Base-by-base conservation (phyloP, 2,797 vertebrate species). In the Cyclopterus lumpus region DNA sequence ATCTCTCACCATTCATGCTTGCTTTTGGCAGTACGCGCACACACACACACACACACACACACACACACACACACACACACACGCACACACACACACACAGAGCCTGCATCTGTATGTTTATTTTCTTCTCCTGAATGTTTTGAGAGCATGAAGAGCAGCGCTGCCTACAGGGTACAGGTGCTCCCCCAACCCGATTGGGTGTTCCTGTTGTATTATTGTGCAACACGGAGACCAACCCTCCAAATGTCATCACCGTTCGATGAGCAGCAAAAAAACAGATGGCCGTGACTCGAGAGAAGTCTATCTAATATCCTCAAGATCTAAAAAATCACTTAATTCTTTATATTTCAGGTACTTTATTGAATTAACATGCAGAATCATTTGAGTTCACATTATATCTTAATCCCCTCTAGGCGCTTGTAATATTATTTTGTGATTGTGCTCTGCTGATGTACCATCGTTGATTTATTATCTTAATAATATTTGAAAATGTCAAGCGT, bases 221-320 rank as follows among this genome's bases (percentile, higher is more conserved):
- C 76, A 79, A 83, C 80, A 86, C 65, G 78, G 82, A 86, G 81
- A 85, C 81, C 74, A 72, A 80, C 86, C 82, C 79, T 89, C 84
- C 78, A 92, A 91, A 93, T 93, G 92, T 93, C 92, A 91, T 91
- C 91, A 84, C 86, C 85, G 84, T 84, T 89, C 91, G 88, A 81
- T 90, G 87, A 92, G 80, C 81, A 91, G 83, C 90, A 92, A 92
- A 94, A 91, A 91, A 82, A 80, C 73, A 80, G 86, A 90, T 80
- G 85, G 83, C 85, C 82, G 85, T 88, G 89, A 86, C 85, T 75
- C 80, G 49, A 75, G 74, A 83, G 65, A 67, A 22, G 66, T 65
- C 68, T 67, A 4, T 69, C 60, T 79, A 74, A 87, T 85, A 71
- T 85, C 67, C 64, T 73, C 51, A 67, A 81, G 74, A 87, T 75